phyloP scores from a whole-genome alignment of 2,797 vertebrate species.

The Acipenser ruthenus region DNA sequence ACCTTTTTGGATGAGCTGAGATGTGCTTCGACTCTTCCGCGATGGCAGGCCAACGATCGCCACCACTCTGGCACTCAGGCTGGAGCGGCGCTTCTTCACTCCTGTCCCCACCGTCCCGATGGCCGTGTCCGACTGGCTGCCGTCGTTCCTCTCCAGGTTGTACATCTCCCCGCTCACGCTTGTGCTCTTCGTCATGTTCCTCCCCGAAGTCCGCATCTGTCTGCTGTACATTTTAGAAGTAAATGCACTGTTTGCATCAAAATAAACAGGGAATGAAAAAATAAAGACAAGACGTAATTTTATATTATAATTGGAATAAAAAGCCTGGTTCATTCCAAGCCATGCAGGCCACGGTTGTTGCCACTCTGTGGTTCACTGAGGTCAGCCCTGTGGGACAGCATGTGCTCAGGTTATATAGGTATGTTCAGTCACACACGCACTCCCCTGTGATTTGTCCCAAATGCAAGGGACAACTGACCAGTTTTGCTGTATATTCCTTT shows the following conservation, averaged over 20 bases:
- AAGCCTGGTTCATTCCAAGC: not conserved
- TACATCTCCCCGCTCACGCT: conserved; percentile 93
- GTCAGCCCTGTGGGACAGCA: not conserved
- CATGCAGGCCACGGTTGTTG: not conserved
- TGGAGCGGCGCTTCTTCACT: conserved; percentile 90
- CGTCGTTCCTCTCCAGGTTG: conserved; percentile 84
- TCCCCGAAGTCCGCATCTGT: conserved; percentile 80
- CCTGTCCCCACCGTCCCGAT: conserved; percentile 80
- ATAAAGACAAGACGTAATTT: conserved; percentile 5
- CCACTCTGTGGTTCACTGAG: no score
- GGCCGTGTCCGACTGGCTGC: conserved; percentile 95
- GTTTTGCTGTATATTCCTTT: no score
- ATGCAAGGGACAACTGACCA: no score
- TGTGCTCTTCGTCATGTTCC: conserved; percentile 89
- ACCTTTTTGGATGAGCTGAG: conserved; percentile 91
- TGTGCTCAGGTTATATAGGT: no score
- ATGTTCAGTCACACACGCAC: no score
- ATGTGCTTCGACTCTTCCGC: conserved; percentile 89
- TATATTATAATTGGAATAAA: not conserved
- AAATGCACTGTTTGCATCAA: conserved; percentile 54
- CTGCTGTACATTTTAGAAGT: conserved; percentile 76
- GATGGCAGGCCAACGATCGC: conserved; percentile 77
- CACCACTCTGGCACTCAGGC: conserved; percentile 88
- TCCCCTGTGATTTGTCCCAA: no score
- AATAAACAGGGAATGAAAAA: not conserved